Base-by-base conservation (phyloP, 2,113 vertebrate genomes). In the Thunnus maccoyii region DNA sequence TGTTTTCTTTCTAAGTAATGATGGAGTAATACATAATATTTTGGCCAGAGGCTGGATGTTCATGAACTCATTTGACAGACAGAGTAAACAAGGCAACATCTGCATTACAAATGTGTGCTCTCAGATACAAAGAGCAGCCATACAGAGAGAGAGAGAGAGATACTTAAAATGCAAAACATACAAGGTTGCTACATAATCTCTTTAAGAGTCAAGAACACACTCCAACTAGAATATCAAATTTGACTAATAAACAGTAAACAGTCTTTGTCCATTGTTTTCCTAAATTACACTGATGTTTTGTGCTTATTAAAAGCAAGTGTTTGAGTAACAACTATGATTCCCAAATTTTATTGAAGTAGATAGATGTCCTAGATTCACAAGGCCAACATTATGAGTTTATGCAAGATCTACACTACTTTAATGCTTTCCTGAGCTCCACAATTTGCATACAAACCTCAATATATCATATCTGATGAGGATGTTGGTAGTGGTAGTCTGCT, bases 131-230 rank as follows among this genome's bases (percentile, higher is more conserved):
- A 47, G 41, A 47, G 60, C 32, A 67, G 36, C 66, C 64, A 74
- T n/a, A 78, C 76, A 41, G 36, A 41, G 7, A 41, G 36, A 41
- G 32, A 58, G 56, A 75, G 48, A 67, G 27, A 63, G 16, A 47
- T 41, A 22, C 22, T 89, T 78, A 50, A 82, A 57, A 87, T 76
- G 67, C 78, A 73, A 72, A 80, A 75, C 50, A 62, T 54, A 71
- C 64, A 78, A 64, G 8, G 15, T 65, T 61, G 58, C 32, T 25
- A n/a, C 73, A 9, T 13, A 77, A 83, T 52, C 83, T 76, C 52
- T 60, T 78, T 71, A 67, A 56, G 11, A 77, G 63, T 84, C 77
- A 61, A 68, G 47, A 65, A 54, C n/a, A 56, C 64, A 61, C 47
- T 44, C 11, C 8, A 25, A 41, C 27, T 8, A n/a, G 32, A 68